Percentiles rank a stretch among this genome's conserved stretches.
Evolutionary conservation across 2,888 invertebrate genomes (phyloP).

Genomic region (Morpho deidamia): DNA sequence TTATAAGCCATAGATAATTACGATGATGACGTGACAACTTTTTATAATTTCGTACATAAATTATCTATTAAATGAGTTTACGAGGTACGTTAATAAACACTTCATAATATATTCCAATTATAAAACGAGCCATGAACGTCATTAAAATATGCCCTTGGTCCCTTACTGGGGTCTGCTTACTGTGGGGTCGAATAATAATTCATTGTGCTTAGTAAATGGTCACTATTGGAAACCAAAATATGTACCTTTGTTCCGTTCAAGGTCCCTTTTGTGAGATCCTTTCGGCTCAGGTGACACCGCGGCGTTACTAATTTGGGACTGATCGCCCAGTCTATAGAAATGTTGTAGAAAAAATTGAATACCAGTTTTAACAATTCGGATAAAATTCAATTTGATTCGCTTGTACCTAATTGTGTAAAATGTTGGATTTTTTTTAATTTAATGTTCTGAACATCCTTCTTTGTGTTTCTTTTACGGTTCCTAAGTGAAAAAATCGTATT

Average conservation of each 20-base stretch:
- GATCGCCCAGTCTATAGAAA: conserved; percentile 23
- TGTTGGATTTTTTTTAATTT: not conserved
- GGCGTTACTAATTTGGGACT: conserved; percentile 64
- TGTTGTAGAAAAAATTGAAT: conserved; percentile 45
- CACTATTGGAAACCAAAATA: conserved; percentile 62
- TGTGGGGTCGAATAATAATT: conserved; percentile 69
- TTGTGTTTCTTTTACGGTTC: not conserved
- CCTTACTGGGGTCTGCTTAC: conserved; percentile 19
- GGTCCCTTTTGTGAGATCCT: conserved; percentile 41
- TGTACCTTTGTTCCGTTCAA: conserved; percentile 59
- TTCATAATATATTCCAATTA: conserved; percentile 54
- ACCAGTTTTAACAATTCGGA: conserved; percentile 45
- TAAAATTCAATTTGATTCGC: conserved; percentile 48
- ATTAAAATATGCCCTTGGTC: conserved; percentile 14
- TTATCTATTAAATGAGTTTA: conserved; percentile 24
- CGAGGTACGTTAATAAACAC: conserved; percentile 49
- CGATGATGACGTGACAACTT: too few species aligned
- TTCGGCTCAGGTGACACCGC: conserved; percentile 68
- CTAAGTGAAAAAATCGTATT: not conserved
- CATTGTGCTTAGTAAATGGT: conserved; percentile 62
- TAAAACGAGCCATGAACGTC: conserved; percentile 27
- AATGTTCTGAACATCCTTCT: not conserved
- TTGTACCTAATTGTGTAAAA: conserved; percentile 28
- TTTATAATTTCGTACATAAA: not conserved
- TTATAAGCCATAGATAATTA: too few species aligned